Evolutionary conservation across 2,113 vertebrate species (phyloP), one percentile per base, ranked within the genome.

Genomic region (Pseudolaguvia tuberculata): DNA sequence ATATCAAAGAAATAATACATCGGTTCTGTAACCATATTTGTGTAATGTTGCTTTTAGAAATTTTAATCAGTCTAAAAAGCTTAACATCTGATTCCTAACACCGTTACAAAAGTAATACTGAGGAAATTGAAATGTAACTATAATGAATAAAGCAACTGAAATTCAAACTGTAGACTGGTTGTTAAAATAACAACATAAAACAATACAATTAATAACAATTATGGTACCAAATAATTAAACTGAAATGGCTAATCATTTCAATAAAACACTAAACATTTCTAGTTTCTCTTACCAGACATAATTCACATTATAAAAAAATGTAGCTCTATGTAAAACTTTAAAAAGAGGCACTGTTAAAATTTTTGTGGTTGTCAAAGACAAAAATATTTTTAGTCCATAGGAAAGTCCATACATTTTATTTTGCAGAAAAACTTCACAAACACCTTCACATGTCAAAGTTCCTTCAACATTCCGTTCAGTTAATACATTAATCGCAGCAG

Each of bases 401-500:
- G 7, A 21, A 63, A 11, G n/a, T 23, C 39, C 7, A 18, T 9
- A 13, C 17, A 50, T 6, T 29, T 67, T 29, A 67, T 50, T 67
- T 6, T 47, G 21, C 23, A 25, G 21, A 13, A 47, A 8, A 65
- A 3, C 6, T 25, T 21, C 6, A 65, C 20, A 20, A 65, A 15
- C 59, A 15, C 18, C 31, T 50, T 50, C 45, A 50, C 50, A 29
- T 50, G 7, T 15, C 63, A 5, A 25, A 15, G 61, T 21, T 48
- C 42, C 62, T 47, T 65, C 23, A 67, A 27, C 25, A 27, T 29
- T 67, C 63, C 21, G 18, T 5, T 29, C 14, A 50, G 23, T 20
- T 68, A 58, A 68, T 57, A 51, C 59, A 59, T 39, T n/a, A 50
- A 57, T 18, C 27, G 11, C 31, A 73, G 27, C 27, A 52, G 18